phyloP scores from a whole-genome alignment of 2,797 vertebrate genomes.

The Paratrypauchen microcephalus region DNA sequence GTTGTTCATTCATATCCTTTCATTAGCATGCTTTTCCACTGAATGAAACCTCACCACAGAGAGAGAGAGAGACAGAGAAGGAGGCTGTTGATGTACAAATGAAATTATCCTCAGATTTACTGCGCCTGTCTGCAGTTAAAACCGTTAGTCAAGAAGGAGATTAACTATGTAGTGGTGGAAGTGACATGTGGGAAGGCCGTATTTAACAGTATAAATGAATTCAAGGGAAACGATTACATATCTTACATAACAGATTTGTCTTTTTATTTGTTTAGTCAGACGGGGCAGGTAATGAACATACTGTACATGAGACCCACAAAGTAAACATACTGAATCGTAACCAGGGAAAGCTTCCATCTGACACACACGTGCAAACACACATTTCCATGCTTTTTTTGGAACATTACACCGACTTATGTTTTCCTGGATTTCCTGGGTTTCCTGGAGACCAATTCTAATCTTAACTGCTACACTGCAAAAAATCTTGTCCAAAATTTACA shows the following conservation, averaged over 20 bases:
- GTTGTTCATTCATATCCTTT: constrained; percentile 20
- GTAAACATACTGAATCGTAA: no score
- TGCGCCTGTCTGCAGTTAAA: not conserved
- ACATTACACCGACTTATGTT: no score
- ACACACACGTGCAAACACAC: not conserved
- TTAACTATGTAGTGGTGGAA: constrained; percentile 9
- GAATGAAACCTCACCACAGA: not conserved
- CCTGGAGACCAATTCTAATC: no score
- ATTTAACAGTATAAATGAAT: constrained; percentile 8
- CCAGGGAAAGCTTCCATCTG: not conserved
- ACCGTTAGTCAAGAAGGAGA: constrained; percentile 6
- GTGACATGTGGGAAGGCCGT: not conserved
- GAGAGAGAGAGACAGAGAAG: not conserved
- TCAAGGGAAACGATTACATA: not conserved
- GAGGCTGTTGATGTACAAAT: constrained; percentile 12
- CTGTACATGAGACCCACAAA: not conserved
- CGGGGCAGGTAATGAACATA: not conserved
- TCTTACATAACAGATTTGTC: not conserved
- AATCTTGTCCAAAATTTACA: no score
- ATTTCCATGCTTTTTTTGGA: no score
- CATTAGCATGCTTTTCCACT: constrained; percentile 29
- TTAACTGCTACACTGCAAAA: no score
- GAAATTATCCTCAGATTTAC: constrained; percentile 26
- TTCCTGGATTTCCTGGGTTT: no score
- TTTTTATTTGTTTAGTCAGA: not conserved